These are phyloP conservation scores for Herpetotheres cachinnans DNA, from an alignment of 2,113 vertebrate species.

Conservation along the genomic window DNA sequence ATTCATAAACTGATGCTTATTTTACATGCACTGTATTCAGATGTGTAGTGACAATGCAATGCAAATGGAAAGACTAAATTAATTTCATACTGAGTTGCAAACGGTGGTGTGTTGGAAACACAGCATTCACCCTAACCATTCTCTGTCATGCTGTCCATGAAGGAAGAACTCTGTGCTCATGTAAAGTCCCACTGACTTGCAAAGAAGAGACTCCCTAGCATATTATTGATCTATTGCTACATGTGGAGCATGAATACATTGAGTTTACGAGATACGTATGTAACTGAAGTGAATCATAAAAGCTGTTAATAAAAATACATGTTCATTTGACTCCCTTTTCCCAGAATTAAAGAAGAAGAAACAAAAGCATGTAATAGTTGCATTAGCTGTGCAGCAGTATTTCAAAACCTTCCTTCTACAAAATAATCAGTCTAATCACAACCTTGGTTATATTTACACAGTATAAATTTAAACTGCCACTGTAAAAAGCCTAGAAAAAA, in stretches of 20 bases:
- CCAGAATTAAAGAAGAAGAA: neutral
- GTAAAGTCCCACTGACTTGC: neutral
- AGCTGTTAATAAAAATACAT: neutral
- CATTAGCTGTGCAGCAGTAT: neutral
- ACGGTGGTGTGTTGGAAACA: neutral
- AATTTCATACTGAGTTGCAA: neutral
- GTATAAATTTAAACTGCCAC: neutral
- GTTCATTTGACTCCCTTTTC: neutral
- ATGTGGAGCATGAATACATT: accelerated
- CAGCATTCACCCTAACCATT: neutral
- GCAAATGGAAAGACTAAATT: neutral
- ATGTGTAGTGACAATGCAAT: neutral
- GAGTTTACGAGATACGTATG: neutral
- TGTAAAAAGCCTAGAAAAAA: neutral
- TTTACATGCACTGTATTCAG: neutral
- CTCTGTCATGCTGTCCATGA: neutral
- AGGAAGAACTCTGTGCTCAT: neutral
- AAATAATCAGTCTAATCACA: neutral
- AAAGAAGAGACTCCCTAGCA: neutral
- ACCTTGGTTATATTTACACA: neutral
- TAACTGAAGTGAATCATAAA: neutral
- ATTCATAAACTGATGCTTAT: neutral
- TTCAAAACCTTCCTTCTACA: neutral
- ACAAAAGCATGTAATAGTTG: neutral
- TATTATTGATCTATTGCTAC: neutral